A percentile compares a stretch with the other conserved stretches of the same genome.
These are phyloP conservation scores for Cichlasoma orientale DNA, from an alignment of 2,797 vertebrate species.

Conservation along the genomic window DNA sequence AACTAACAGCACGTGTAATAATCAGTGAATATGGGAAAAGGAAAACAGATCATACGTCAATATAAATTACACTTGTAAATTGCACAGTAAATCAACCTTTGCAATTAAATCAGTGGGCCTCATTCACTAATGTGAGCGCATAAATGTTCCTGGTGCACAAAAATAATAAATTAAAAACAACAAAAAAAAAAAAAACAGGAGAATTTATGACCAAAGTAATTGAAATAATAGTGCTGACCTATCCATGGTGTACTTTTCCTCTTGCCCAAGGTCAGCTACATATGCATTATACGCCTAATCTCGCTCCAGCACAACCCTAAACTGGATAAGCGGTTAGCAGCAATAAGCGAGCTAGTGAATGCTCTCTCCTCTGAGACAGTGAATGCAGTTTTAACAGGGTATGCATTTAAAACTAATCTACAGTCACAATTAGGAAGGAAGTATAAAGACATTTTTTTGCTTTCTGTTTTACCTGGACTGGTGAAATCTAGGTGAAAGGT, in stretches of 20 bases:
- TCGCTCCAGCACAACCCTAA: neutral
- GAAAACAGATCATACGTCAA: neutral
- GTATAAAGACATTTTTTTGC: neutral
- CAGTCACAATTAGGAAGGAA: neutral
- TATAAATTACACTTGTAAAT: neutral
- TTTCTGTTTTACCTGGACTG: neutral
- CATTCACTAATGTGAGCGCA: neutral
- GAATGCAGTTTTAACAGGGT: rapidly evolving
- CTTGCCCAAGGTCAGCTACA: neutral
- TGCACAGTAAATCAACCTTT: neutral
- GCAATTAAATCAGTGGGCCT: neutral
- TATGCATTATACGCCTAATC: neutral
- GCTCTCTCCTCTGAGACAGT: neutral
- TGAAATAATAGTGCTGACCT: too few relatives aligned
- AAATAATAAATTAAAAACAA: too few relatives aligned
- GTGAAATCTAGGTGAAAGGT: neutral
- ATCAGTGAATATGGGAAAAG: neutral
- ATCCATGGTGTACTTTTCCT: neutral
- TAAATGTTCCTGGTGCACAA: too few relatives aligned
- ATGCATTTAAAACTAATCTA: neutral
- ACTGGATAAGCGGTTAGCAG: neutral
- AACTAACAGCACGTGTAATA: neutral
- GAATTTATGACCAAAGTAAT: neutral
- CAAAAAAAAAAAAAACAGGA: neutral
- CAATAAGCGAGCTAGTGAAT: neutral